Evolutionary conservation across 2,797 vertebrate genomes (phyloP).

Genomic region (Cryptoblepharus egeriae): DNA sequence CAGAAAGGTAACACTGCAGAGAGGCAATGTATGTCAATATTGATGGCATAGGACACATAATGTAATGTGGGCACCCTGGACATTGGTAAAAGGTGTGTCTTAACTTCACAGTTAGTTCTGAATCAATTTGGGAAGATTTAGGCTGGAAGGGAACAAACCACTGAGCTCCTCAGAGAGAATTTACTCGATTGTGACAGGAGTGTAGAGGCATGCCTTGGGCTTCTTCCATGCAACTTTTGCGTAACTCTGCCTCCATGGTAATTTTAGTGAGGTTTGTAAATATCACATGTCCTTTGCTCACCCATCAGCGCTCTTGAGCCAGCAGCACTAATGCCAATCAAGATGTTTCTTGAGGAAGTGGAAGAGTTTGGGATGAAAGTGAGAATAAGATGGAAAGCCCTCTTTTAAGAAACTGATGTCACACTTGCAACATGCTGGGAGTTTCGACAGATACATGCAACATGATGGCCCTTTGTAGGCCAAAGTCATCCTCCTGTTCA

Average conservation of each 20-base stretch:
- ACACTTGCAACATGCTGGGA: not conserved
- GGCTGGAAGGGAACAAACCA: too few species aligned
- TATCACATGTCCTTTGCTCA: too few species aligned
- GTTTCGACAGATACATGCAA: not conserved
- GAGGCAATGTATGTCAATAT: fast-evolving
- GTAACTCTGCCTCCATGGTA: too few species aligned
- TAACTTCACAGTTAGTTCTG: not conserved
- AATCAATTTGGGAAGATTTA: not conserved
- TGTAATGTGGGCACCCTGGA: not conserved
- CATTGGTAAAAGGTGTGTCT: too few species aligned
- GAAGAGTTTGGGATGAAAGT: not conserved
- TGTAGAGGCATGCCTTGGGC: too few species aligned
- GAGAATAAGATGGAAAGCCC: not conserved
- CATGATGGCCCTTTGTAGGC: too few species aligned
- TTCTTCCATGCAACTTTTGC: too few species aligned
- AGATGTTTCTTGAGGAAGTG: not conserved
- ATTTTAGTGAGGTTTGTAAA: too few species aligned
- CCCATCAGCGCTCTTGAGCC: not conserved
- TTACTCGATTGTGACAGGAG: too few species aligned
- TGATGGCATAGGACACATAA: not conserved
- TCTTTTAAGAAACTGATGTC: not conserved
- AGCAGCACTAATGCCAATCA: not conserved
- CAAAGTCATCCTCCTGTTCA: not conserved
- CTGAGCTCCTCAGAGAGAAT: not conserved
- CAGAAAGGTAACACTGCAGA: constrained; percentile 63